Conservation (phyloP, 2,888 invertebrate species). For the Plemyria rubiginata region DNA sequence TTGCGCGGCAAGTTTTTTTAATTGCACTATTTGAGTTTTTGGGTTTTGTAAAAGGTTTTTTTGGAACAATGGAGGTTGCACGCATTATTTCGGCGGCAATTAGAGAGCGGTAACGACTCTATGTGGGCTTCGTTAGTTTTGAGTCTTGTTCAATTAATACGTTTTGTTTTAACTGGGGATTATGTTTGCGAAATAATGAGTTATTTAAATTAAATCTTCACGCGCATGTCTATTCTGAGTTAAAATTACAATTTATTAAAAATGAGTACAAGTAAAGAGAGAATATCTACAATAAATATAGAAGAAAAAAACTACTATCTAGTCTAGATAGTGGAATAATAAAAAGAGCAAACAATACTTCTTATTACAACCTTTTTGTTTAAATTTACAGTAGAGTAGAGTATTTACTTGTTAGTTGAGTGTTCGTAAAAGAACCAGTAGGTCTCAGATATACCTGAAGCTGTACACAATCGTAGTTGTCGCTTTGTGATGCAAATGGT, state of each 20-base stretch:
- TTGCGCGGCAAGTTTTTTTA: slow-evolving; percentile 69
- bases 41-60: slow-evolving; percentile 63
- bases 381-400: too few relatives aligned
- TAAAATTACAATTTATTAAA: too few relatives aligned
- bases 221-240: neutral
- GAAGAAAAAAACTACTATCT: too few relatives aligned
- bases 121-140: slow-evolving; percentile 50
- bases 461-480: neutral
- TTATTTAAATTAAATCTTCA: slow-evolving; percentile 16
- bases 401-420: neutral
- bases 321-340: too few relatives aligned
- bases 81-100: slow-evolving; percentile 77
- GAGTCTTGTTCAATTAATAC: slow-evolving; percentile 42
- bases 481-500: neutral
- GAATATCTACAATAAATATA: too few relatives aligned
- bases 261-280: too few relatives aligned
- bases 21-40: slow-evolving; percentile 67
- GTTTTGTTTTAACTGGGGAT: slow-evolving; percentile 33
- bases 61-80: slow-evolving; percentile 71
- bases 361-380: too few relatives aligned
- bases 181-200: slow-evolving; percentile 41
- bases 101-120: slow-evolving; percentile 75
- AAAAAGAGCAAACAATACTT: too few relatives aligned
- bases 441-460: neutral
- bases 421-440: neutral